These are phyloP conservation scores for Archaeoteleia sp. DNA, from an alignment of 2,888 invertebrate species.

Conservation along the genomic window DNA sequence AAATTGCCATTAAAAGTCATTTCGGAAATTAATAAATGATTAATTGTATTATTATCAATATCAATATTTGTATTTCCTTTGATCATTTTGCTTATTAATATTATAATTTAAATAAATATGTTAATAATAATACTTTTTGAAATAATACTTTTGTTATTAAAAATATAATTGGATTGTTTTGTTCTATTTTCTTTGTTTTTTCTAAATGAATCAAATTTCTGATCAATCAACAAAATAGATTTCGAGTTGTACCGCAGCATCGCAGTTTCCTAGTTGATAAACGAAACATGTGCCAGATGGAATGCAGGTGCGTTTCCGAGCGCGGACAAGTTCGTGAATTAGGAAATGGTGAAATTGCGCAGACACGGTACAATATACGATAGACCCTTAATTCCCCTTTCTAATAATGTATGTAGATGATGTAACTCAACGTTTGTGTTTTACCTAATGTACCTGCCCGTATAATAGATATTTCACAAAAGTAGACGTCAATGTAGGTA, in stretches of 20 bases:
- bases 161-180: too few species aligned
- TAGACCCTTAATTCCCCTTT: slow-evolving; percentile 44
- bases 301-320: slow-evolving; percentile 53
- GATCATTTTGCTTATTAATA: too few species aligned
- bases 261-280: slow-evolving; percentile 37
- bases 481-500: slow-evolving; percentile 41
- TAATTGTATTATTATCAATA: too few species aligned
- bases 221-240: slow-evolving; percentile 37
- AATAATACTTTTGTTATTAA: too few species aligned
- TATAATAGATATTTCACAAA: slow-evolving; percentile 55
- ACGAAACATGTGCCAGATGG: slow-evolving; percentile 48
- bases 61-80: too few species aligned
- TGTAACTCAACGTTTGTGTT: slow-evolving; percentile 56
- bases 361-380: slow-evolving; percentile 53
- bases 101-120: too few species aligned
- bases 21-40: too few species aligned
- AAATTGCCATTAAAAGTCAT: too few species aligned
- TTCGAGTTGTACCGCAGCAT: slow-evolving; percentile 24
- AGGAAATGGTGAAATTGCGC: slow-evolving; percentile 54
- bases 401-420: slow-evolving; percentile 58
- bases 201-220: slow-evolving; percentile 42
- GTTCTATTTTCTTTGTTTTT: too few species aligned
- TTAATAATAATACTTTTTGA: too few species aligned
- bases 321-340: slow-evolving; percentile 54
- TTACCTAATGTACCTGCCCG: slow-evolving; percentile 53